Conservation (phyloP, 1,140 invertebrate species). For the Drosophila ambigua region DNA sequence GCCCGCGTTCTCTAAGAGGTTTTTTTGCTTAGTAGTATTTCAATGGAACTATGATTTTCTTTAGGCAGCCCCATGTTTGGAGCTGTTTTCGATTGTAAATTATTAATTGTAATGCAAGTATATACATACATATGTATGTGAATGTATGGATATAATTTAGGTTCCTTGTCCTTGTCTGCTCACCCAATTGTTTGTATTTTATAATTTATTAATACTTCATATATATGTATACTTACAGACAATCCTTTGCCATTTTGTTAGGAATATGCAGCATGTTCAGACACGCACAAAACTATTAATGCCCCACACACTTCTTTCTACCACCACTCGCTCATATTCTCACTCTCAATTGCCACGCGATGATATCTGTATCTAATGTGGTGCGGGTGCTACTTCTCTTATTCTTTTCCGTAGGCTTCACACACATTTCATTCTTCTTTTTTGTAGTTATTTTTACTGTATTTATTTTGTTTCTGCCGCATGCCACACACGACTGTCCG, state of each 20-base stretch:
- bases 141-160: constrained; percentile 51
- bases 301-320: background rate
- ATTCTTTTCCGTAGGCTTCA: constrained; percentile 38
- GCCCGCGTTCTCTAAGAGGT: constrained; percentile 41
- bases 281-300: constrained; percentile 35
- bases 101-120: constrained; percentile 47
- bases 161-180: constrained; percentile 45
- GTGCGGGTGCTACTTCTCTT: constrained; percentile 43
- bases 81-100: constrained; percentile 60
- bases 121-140: constrained; percentile 39
- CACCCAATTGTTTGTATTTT: constrained; percentile 14
- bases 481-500: constrained; percentile 48
- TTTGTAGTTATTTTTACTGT: constrained; percentile 39
- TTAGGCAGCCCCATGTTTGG: constrained; percentile 39
- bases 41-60: constrained; percentile 42
- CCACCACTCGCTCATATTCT: too few relatives aligned
- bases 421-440: constrained; percentile 52
- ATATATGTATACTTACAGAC: constrained; percentile 5
- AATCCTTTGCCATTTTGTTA: constrained; percentile 50
- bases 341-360: too few relatives aligned
- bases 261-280: constrained; percentile 50
- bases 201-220: constrained; percentile 43
- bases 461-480: constrained; percentile 53
- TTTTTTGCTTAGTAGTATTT: constrained; percentile 34
- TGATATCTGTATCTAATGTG: constrained; percentile 10